Conservation (phyloP, 2,888 invertebrate genomes). For the Xestoiulus laeticollis region DNA sequence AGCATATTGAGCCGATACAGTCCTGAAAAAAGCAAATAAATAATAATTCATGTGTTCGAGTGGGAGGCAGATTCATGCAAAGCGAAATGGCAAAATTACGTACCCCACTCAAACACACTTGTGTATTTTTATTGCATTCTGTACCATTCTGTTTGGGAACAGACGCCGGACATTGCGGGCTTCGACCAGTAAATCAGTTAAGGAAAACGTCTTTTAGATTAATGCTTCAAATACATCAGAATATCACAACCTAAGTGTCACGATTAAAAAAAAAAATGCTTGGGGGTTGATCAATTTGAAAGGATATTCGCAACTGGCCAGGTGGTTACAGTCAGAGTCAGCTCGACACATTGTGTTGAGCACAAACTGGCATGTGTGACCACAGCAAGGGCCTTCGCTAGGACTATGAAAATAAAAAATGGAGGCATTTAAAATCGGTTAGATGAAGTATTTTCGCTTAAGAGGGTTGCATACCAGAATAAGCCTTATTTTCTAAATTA, state of each 20-base stretch:
- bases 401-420: conserved; percentile 73
- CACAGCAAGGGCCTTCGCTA: conserved; percentile 97
- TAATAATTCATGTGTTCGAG: not conserved
- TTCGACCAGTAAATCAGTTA: conserved; percentile 68
- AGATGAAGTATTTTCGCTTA: too few relatives aligned
- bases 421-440: not conserved
- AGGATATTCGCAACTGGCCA: conserved; percentile 80
- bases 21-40: conserved; percentile 65
- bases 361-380: conserved; percentile 77
- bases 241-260: too few relatives aligned
- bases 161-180: conserved; percentile 88
- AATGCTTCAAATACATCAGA: conserved; percentile 15
- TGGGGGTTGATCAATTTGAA: too few relatives aligned
- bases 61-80: not conserved
- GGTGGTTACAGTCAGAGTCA: conserved; percentile 82
- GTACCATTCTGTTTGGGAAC: conserved; percentile 82
- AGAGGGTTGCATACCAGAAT: too few relatives aligned
- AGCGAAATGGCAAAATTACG: conserved; percentile 57
- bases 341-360: conserved; percentile 60
- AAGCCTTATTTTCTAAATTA: too few relatives aligned
- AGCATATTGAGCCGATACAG: conserved; percentile 94
- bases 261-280: not conserved
- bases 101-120: conserved; percentile 81
- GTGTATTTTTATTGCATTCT: conserved; percentile 91
- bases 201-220: conserved; percentile 51